phyloP scores from a whole-genome alignment of 2,888 invertebrate species.

The Cephus sareptanus region DNA sequence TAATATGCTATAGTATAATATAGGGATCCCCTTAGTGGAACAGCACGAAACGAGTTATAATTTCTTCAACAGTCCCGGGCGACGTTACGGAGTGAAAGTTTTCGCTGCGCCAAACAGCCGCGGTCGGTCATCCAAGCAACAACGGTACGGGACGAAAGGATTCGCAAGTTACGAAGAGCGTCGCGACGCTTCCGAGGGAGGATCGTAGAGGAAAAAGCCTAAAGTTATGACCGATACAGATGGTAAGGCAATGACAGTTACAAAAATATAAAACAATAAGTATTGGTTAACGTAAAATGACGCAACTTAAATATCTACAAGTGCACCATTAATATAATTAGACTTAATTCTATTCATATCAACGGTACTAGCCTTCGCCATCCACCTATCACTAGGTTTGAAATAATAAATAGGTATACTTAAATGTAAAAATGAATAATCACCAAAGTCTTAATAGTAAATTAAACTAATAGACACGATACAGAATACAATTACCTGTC shows the following conservation, averaged over 20 bases:
- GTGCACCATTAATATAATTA: background rate
- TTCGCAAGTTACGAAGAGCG: background rate
- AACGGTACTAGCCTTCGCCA: too few relatives aligned
- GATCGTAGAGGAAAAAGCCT: slow-evolving; percentile 21
- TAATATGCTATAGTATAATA: background rate
- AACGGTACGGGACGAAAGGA: background rate
- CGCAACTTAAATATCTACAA: background rate
- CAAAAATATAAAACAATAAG: background rate
- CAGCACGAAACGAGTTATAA: background rate
- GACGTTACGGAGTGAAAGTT: slow-evolving; percentile 14
- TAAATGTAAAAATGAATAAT: background rate
- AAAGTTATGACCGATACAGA: slow-evolving; percentile 56
- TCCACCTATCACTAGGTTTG: background rate
- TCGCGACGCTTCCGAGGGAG: background rate
- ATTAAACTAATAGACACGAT: background rate
- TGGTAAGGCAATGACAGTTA: slow-evolving; percentile 40
- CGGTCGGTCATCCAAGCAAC: background rate
- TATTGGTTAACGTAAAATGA: background rate
- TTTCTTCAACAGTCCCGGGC: background rate
- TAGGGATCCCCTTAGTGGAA: background rate
- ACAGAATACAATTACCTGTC: background rate
- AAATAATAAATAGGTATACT: too few relatives aligned
- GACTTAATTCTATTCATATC: background rate
- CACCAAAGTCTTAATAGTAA: background rate
- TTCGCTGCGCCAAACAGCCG: slow-evolving; percentile 2